Evolutionary conservation across 2,888 invertebrate genomes (phyloP).

Genomic region (Seira musarum): DNA sequence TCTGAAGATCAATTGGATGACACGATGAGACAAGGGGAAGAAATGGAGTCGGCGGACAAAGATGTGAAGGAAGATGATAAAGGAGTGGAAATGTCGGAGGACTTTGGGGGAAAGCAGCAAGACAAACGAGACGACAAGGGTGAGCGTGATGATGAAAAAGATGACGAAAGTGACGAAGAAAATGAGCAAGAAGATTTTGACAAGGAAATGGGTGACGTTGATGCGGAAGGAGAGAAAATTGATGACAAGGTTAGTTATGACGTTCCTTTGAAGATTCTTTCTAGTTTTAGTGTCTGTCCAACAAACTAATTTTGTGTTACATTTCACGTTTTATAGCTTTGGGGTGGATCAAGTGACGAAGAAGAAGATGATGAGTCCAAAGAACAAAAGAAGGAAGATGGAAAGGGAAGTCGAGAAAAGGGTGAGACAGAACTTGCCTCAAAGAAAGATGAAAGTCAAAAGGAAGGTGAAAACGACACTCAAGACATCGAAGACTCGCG

Average conservation of each 20-base stretch:
- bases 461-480: constrained; percentile 72
- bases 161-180: constrained; percentile 74
- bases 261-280: background rate
- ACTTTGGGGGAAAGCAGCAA: constrained; percentile 92
- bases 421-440: constrained; percentile 74
- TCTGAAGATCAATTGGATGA: constrained; percentile 95
- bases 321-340: constrained; percentile 71
- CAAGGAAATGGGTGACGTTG: constrained; percentile 97
- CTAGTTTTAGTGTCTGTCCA: too few species aligned
- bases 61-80: constrained; percentile 86
- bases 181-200: constrained; percentile 89
- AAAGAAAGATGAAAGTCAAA: constrained; percentile 51
- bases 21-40: constrained; percentile 85
- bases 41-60: constrained; percentile 79
- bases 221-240: constrained; percentile 85
- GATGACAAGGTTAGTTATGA: constrained; percentile 72
- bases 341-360: constrained; percentile 82
- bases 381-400: constrained; percentile 73
- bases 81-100: constrained; percentile 96
- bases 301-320: background rate
- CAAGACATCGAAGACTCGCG: constrained; percentile 28
- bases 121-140: constrained; percentile 80
- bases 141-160: constrained; percentile 78
- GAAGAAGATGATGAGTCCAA: constrained; percentile 79
- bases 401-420: constrained; percentile 73